Evolutionary conservation across 2,888 invertebrate species (phyloP), one percentile per base, ranked within the genome.

Genomic region (Dasysyrphus albostriatus): DNA sequence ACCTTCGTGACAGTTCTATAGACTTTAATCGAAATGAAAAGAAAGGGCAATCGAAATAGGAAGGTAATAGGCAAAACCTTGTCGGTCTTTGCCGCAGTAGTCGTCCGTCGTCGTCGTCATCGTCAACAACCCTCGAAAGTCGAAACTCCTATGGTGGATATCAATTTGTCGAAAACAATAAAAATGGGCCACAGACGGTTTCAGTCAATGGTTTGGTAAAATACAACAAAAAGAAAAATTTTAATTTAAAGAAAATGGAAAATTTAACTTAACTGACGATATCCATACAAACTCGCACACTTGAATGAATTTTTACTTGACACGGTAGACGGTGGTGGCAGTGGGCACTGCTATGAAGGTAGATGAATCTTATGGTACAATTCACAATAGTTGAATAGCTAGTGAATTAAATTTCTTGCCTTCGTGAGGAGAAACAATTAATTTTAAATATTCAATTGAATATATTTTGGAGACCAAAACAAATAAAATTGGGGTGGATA

Each of bases 91-190:
- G 49, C 10, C 49, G 6, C 16, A 6, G 5, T n/a, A 39, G 14
- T 39, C 47, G 29, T 42, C n/a, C n/a, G n/a, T n/a, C n/a, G n/a
- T n/a, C n/a, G n/a, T n/a, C n/a, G n/a, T n/a, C n/a, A n/a, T n/a
- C 32, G 19, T 29, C 54, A 34, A n/a, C 49, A 42, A 59, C 69
- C 72, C 72, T 67, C 69, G 3, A 39, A 56, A 16, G 29, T n/a
- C 14, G 54, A 29, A 29, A 12, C 2, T 19, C n/a, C n/a, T 39
- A 8, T 42, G 74, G 69, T 54, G 74, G 78, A 83, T 87, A 79
- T 87, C 83, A 87, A 87, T 87, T 83, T 87, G 83, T 79, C 78
- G 83, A 78, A 59, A 83, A 87, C 65, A 78, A 75, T 87, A 83
- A 72, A 69, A 87, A 87, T 83, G 72, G 67, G 79, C 70, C 83